These are phyloP conservation scores for Nycticebus coucang DNA, from an alignment of 2,113 vertebrate genomes.

Conservation along the genomic window DNA sequence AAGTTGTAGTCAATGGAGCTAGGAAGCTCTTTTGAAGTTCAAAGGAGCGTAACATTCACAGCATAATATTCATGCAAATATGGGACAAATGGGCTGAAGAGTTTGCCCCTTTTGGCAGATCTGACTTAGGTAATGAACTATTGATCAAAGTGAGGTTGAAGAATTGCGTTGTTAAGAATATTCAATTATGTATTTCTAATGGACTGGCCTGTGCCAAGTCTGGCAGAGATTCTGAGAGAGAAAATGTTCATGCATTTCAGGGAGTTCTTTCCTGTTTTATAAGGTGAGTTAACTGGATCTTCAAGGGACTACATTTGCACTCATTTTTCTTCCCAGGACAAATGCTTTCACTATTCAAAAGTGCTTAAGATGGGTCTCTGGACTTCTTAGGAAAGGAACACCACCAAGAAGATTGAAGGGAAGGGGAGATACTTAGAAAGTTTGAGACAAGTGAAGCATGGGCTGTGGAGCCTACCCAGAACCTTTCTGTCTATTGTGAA, in stretches of 20 bases:
- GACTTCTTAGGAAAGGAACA: constrained; percentile 29
- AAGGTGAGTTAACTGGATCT: constrained; percentile 37
- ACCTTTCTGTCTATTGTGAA: neutral
- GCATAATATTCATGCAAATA: constrained; percentile 74
- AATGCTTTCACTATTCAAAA: constrained; percentile 43
- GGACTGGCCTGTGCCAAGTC: constrained; percentile 45
- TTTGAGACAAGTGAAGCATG: neutral
- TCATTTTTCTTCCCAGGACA: constrained; percentile 30
- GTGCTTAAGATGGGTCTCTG: neutral
- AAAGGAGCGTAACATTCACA: constrained; percentile 62
- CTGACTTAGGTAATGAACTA: constrained; percentile 67
- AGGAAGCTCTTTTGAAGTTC: constrained; percentile 74
- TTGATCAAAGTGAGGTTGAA: constrained; percentile 65
- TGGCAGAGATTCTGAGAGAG: constrained; percentile 34
- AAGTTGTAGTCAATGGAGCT: constrained; percentile 65
- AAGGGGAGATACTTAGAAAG: constrained; percentile 18
- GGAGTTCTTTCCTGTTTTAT: neutral
- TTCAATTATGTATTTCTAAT: constrained; percentile 56
- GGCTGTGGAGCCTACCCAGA: neutral
- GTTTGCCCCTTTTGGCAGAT: constrained; percentile 62
- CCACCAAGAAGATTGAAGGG: neutral
- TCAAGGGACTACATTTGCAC: neutral
- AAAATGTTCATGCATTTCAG: constrained; percentile 17
- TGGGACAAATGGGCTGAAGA: constrained; percentile 35
- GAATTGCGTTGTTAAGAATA: constrained; percentile 50